A percentile compares a stretch with the other conserved stretches of the same genome.
Conservation (phyloP, 1,140 invertebrate genomes). For the Zaprionus tsacasi region DNA sequence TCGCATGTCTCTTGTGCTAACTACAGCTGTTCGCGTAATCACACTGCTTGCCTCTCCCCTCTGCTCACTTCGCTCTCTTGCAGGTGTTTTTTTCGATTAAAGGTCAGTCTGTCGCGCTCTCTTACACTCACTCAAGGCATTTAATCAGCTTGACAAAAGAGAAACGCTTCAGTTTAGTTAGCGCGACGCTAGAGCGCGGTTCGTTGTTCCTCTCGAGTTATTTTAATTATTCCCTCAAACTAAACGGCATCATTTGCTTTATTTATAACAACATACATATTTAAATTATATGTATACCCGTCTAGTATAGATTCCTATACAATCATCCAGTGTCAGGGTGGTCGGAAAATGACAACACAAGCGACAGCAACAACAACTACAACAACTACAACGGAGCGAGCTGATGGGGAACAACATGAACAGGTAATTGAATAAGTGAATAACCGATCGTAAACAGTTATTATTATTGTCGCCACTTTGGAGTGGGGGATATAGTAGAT, state of each 20-base stretch:
- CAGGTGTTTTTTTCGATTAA: conserved; percentile 33
- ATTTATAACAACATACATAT: conserved; percentile 8
- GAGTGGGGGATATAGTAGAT: conserved; percentile 1
- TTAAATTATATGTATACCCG: conserved; percentile 6
- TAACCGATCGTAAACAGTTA: conserved; percentile 46
- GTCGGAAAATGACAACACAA: conserved; percentile 21
- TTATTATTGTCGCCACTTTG: conserved; percentile 29
- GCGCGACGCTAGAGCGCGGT: conserved; percentile 19
- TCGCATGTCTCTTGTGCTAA: conserved; percentile 3
- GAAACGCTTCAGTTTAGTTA: conserved; percentile 57
- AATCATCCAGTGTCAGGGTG: not conserved
- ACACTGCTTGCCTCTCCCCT: not conserved
- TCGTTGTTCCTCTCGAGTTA: conserved; percentile 13
- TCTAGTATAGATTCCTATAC: not conserved
- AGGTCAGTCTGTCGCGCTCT: conserved; percentile 30
- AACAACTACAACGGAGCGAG: conserved; percentile 1
- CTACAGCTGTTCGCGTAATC: conserved; percentile 1
- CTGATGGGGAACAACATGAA: conserved; percentile 28
- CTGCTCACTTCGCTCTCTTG: not conserved
- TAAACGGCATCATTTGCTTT: not conserved
- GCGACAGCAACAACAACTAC: not conserved
- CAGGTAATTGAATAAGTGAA: conserved; percentile 26
- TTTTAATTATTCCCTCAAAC: conserved; percentile 15
- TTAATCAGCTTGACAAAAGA: conserved; percentile 45
- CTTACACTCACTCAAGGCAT: conserved; percentile 24